Percentiles rank a stretch among this genome's conserved stretches.
These are phyloP conservation scores for Coleophora deauratella DNA, from an alignment of 2,888 invertebrate genomes.

Conservation along the genomic window DNA sequence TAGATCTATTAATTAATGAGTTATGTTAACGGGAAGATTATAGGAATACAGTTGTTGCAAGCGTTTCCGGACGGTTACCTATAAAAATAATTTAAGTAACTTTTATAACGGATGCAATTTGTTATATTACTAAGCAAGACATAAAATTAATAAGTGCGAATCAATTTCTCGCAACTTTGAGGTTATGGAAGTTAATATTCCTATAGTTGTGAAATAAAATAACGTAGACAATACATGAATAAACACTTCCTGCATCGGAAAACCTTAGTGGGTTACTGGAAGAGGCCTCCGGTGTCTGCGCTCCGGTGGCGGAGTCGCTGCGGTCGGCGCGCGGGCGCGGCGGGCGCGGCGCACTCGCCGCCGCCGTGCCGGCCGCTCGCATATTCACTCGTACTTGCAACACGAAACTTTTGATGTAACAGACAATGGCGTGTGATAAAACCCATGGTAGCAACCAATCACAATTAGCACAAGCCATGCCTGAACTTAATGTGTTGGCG, in stretches of 20 bases:
- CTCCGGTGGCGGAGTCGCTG: conserved; percentile 11
- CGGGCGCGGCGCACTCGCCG: not conserved
- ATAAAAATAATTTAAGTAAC: not conserved
- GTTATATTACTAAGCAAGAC: not conserved
- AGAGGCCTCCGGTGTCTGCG: conserved; percentile 20
- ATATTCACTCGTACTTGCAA: conserved; percentile 30
- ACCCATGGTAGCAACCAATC: conserved; percentile 18
- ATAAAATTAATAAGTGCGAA: no score
- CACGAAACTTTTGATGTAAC: conserved; percentile 33
- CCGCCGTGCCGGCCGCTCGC: conserved; percentile 11
- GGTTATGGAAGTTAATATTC: no score
- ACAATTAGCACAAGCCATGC: no score
- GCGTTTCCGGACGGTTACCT: conserved; percentile 28
- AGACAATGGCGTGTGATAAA: conserved; percentile 32
- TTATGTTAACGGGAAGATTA: conserved; percentile 36
- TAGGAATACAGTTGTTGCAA: conserved; percentile 37
- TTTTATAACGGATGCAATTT: not conserved
- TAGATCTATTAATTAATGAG: conserved; percentile 45
- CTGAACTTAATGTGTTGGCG: no score
- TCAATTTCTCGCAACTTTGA: no score
- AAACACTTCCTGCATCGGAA: conserved; percentile 14
- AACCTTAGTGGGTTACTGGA: conserved; percentile 14
- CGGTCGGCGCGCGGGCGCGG: conserved; percentile 17
- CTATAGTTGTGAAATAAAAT: no score
- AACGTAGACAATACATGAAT: conserved; percentile 5